Base-by-base conservation (phyloP, 2,797 vertebrate species). In the Arctocebus calabarensis region DNA sequence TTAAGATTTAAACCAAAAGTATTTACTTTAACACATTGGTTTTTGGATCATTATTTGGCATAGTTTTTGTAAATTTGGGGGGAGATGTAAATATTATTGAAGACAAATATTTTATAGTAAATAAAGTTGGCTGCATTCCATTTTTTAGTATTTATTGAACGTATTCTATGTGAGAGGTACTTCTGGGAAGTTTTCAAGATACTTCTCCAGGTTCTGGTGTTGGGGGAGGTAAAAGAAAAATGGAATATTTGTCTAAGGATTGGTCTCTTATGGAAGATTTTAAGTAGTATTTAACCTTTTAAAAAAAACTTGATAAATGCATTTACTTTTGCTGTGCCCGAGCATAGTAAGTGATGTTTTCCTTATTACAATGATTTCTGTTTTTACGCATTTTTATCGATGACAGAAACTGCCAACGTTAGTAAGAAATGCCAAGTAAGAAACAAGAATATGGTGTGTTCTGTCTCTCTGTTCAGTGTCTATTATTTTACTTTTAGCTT, bases 241-340 rank as follows among this genome's bases (percentile, higher is more conserved):
- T 62, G 32, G n/a, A n/a, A 66, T 57, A 1, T 57, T 88, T 87
- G 7, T 68, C n/a, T 90, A 70, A 90, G 52, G 12, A 48, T 86
- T 85, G 34, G 3, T 89, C 68, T 95, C 29, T 82, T 81, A 55
- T 11, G 52, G 10, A 90, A 86, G 23, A 90, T 87, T 83, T 94
- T 75, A 61, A 66, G 59, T 48, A 75, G 7, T 25, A 77, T 34
- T 85, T 90, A 95, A 29, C 25, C 22, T 74, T 92, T 95, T 84
- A 37, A 61, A 82, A 61, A 82, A 90, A 62, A 71, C 19, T 96
- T 11, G 43, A 7, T 77, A 66, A 64, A 86, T 84, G 3, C 16
- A 14, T 89, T 84, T 84, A 57, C 77, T 70, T 95, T 82, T 92
- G 29, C 23, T 93, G 64, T 86, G 12, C 9, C 91, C 34, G 92